Percentiles rank a stretch among this genome's conserved stretches.
phyloP scores from a whole-genome alignment of 2,113 vertebrate species.

The Spermophilus dauricus region DNA sequence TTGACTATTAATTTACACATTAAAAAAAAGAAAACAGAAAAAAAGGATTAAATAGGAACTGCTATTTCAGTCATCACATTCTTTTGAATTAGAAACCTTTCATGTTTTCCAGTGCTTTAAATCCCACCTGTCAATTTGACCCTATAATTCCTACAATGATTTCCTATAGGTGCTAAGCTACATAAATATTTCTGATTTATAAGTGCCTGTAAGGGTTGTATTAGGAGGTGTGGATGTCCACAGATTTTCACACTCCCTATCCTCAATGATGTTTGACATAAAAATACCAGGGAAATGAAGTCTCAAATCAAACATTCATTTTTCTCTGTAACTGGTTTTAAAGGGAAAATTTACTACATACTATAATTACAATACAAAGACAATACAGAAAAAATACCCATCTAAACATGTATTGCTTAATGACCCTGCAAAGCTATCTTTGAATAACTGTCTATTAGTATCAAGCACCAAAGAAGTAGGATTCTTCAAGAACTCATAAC shows the following conservation, averaged over 20 bases:
- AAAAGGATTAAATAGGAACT: background rate
- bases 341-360: background rate
- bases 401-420: background rate
- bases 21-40: background rate
- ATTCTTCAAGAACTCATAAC: conserved; percentile 25
- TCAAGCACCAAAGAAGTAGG: background rate
- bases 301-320: background rate
- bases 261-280: background rate
- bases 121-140: conserved; percentile 18
- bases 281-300: conserved; percentile 1
- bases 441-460: conserved; percentile 14
- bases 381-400: background rate
- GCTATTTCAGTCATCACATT: background rate
- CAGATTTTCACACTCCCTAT: background rate
- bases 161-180: background rate
- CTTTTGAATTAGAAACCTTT: conserved; percentile 22
- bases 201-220: background rate
- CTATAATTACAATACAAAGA: background rate
- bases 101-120: conserved; percentile 31
- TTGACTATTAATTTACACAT: background rate
- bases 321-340: background rate
- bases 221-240: background rate
- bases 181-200: background rate
- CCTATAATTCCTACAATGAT: background rate
- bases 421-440: background rate